Evolutionary conservation across 2,888 invertebrate species (phyloP), one percentile per base, ranked within the genome.

Genomic region (Baccha elongata): DNA sequence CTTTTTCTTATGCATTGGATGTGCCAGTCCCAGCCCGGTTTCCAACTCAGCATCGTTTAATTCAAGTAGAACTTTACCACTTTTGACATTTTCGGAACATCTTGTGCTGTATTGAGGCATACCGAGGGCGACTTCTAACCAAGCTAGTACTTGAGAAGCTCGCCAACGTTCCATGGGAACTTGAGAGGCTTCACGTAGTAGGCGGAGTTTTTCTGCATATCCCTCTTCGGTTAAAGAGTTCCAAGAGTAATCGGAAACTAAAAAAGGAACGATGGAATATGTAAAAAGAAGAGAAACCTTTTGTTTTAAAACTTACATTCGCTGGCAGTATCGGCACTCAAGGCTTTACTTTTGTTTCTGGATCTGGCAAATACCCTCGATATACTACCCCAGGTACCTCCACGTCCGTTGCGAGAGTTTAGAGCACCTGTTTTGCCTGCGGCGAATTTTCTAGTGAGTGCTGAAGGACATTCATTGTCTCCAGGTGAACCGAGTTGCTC

Each of bases 1-100:
- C 90, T 98, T 98, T 91, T 97, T 97, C 87, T 97, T 93, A 90
- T 98, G 98, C 94, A 98, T 95, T 44, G 97, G 96, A 92, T 98
- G 97, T 68, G 94, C 93, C 86, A 98, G 94, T n/a, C 97, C 97
- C 73, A 98, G 92, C 3, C 97, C 97, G 65, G 95, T 95, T 91
- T 97, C 97, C 89, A 98, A 91, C 89, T 98, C 98, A 64, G 95
- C 93, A 89, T 98, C 98, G 89, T 95, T 96, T 88, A 98, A 92
- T 92, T 97, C 98, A 87, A 98, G 93, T 88, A 98, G 93, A 87
- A 98, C 98, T 94, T 97, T 98, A 87, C 98, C 98, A 89, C 97
- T 98, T 90, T 98, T 98, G 84, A 98, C 96, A 90, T 98, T 98
- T 89, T 98, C 97, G 17, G 97, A 96, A 87, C 98, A 97, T 50